A percentile compares a stretch with the other conserved stretches of the same genome.
Evolutionary conservation across 1,140 invertebrate species (phyloP).

Genomic region (Grapholita molesta): DNA sequence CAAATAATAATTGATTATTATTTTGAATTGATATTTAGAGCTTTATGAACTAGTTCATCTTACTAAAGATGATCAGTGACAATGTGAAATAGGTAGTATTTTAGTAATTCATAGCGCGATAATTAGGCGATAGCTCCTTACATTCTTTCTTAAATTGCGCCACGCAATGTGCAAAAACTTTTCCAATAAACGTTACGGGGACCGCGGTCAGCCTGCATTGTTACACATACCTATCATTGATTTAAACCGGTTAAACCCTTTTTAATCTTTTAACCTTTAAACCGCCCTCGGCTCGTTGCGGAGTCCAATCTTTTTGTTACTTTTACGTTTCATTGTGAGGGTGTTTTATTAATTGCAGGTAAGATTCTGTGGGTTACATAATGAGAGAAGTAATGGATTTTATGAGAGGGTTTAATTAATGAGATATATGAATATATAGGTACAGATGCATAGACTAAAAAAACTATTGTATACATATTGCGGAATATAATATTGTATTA

Average conservation of each 20-base stretch:
- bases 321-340: neutral
- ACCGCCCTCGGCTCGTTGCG: neutral
- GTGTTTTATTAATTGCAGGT: conserved; percentile 13
- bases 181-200: conserved; percentile 68
- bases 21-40: too few species aligned
- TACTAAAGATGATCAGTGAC: too few species aligned
- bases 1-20: too few species aligned
- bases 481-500: too few species aligned
- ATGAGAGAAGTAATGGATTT: neutral
- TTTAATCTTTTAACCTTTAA: conserved; percentile 51
- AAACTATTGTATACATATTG: too few species aligned
- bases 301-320: conserved; percentile 1
- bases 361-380: neutral
- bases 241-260: conserved; percentile 43
- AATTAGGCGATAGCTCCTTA: too few species aligned
- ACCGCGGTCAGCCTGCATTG: conserved; percentile 56
- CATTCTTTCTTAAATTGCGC: conserved; percentile 6
- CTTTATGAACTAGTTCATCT: too few species aligned
- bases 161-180: conserved; percentile 50
- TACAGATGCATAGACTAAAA: too few species aligned
- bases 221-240: conserved; percentile 46
- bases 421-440: neutral
- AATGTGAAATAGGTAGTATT: too few species aligned
- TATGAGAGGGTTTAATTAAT: neutral
- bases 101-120: too few species aligned